A percentile compares a stretch with the other conserved stretches of the same genome.
These are phyloP conservation scores for Poecilia picta DNA, from an alignment of 2,797 vertebrate species.

Conservation along the genomic window DNA sequence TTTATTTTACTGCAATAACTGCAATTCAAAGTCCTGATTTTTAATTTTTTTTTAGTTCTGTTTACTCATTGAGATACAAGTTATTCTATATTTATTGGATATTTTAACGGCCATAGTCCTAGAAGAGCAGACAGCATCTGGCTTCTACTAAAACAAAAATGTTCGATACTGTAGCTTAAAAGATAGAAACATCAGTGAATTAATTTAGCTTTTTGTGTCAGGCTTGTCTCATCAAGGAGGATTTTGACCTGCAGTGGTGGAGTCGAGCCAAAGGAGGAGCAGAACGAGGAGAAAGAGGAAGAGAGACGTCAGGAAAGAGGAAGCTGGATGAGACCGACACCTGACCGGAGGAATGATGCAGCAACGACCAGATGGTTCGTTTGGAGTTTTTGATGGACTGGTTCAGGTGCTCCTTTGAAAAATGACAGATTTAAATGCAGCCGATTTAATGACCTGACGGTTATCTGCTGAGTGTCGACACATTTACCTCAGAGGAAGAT, in stretches of 20 bases:
- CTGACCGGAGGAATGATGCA: constrained; percentile 11
- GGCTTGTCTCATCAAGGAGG: constrained; percentile 72
- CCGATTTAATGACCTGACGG: not conserved
- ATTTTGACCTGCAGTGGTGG: constrained; percentile 77
- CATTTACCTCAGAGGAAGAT: not conserved
- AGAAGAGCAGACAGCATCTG: not conserved
- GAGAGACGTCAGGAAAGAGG: constrained; percentile 61
- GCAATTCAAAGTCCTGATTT: not conserved
- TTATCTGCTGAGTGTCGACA: not conserved
- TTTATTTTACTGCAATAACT: not conserved
- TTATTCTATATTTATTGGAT: not conserved
- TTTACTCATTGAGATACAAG: not conserved
- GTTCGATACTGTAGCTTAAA: not conserved
- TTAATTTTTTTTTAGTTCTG: not conserved
- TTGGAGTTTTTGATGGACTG: not conserved
- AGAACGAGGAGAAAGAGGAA: not conserved
- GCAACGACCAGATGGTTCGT: constrained; percentile 24
- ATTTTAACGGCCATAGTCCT: not conserved
- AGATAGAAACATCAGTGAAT: not conserved
- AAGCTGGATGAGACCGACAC: constrained; percentile 58
- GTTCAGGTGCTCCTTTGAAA: not conserved
- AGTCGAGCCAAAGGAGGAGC: constrained; percentile 42
- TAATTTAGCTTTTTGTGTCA: constrained; percentile 35
- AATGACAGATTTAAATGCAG: not conserved
- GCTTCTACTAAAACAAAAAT: not conserved